These are phyloP conservation scores for Exocentrus adspersus DNA, from an alignment of 2,888 invertebrate genomes.

Conservation along the genomic window DNA sequence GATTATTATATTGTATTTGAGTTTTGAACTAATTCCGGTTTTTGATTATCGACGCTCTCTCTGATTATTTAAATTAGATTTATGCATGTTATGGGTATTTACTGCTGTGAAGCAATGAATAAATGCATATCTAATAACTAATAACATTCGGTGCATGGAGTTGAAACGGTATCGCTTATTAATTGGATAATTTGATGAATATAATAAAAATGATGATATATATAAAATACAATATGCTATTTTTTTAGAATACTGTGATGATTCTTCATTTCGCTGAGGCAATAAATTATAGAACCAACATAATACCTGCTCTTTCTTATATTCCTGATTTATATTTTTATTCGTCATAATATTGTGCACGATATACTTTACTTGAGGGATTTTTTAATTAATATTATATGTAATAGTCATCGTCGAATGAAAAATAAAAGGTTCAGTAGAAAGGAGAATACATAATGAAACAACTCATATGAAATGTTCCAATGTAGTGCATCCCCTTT, in stretches of 20 bases:
- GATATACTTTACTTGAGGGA: no score
- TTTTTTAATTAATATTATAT: no score
- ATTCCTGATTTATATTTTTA: no score
- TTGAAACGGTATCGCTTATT: no score
- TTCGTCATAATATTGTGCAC: no score
- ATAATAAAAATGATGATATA: no score
- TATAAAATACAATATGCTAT: no score
- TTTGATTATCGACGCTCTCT: background rate
- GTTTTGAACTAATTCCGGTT: background rate
- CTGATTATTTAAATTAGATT: background rate
- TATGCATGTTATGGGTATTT: background rate
- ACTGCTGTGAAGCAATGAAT: background rate
- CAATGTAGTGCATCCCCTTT: background rate
- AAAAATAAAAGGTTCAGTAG: background rate
- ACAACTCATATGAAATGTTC: background rate
- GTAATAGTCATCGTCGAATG: background rate
- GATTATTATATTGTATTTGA: background rate
- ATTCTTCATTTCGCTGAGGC: no score
- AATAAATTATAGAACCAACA: no score
- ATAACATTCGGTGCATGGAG: background rate
- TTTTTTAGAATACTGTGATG: no score
- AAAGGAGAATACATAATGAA: background rate
- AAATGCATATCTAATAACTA: background rate
- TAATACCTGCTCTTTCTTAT: no score
- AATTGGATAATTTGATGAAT: no score